These are phyloP conservation scores for Hymenopus coronatus DNA, from an alignment of 2,888 invertebrate species.

Conservation along the genomic window DNA sequence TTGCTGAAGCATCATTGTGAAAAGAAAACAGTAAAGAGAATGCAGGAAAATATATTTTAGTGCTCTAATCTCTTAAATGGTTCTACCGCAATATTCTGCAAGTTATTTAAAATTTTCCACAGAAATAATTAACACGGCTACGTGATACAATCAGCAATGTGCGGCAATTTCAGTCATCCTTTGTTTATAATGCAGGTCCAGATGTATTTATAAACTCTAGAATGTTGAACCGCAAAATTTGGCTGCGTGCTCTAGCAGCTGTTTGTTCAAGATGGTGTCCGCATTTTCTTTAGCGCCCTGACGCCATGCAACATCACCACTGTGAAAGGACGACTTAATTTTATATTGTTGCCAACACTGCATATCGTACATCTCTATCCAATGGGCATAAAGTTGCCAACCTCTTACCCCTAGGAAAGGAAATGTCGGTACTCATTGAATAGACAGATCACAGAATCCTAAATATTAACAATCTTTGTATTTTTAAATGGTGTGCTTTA, in stretches of 20 bases:
- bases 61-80: no score
- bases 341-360: background rate
- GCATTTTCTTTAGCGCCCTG: background rate
- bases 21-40: no score
- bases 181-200: background rate
- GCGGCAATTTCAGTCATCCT: background rate
- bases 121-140: no score
- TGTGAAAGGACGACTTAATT: background rate
- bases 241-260: background rate
- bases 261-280: background rate
- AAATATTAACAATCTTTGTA: background rate
- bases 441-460: background rate
- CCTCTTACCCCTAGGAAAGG: no score
- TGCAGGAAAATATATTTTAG: no score
- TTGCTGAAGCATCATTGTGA: no score
- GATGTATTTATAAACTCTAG: background rate
- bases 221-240: background rate
- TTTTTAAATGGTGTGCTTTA: background rate
- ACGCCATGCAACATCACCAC: background rate
- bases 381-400: background rate
- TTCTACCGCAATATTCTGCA: no score
- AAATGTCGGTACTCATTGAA: background rate
- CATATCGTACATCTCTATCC: background rate
- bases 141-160: background rate
- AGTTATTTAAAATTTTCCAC: no score